Conservation (phyloP, 2,888 invertebrate genomes). For the Erannis defoliaria region DNA sequence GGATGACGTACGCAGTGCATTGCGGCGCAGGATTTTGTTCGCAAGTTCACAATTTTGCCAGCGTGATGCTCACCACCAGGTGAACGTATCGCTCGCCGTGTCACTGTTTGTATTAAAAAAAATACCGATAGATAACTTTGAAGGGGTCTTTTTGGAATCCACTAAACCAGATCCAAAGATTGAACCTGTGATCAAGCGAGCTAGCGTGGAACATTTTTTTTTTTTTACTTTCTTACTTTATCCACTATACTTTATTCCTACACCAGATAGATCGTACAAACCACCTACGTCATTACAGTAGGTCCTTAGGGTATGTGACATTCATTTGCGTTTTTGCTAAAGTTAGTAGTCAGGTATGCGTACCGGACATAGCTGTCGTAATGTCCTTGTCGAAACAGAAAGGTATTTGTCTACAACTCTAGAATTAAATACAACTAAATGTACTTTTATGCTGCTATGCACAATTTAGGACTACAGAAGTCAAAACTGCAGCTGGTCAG, state of each 20-base stretch:
- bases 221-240: neutral
- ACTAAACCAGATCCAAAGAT: too few relatives aligned
- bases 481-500: neutral
- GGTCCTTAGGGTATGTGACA: conserved; percentile 10
- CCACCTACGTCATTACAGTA: conserved; percentile 19
- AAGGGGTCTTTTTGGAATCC: too few relatives aligned
- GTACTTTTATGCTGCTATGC: neutral
- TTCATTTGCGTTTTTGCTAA: conserved; percentile 27
- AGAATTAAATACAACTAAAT: neutral
- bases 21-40: too few relatives aligned
- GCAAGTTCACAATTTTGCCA: too few relatives aligned
- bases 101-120: too few relatives aligned
- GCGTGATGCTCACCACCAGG: too few relatives aligned
- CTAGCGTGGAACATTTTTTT: too few relatives aligned
- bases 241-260: neutral
- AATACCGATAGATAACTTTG: too few relatives aligned
- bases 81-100: too few relatives aligned
- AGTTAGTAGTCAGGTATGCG: conserved; percentile 30
- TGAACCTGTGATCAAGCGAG: too few relatives aligned
- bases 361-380: conserved; percentile 32
- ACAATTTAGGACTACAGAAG: neutral
- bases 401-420: conserved; percentile 16
- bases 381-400: conserved; percentile 33
- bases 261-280: neutral
- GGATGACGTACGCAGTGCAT: too few relatives aligned